phyloP scores from a whole-genome alignment of 2,797 vertebrate genomes.

The Benthosema pterotum region DNA sequence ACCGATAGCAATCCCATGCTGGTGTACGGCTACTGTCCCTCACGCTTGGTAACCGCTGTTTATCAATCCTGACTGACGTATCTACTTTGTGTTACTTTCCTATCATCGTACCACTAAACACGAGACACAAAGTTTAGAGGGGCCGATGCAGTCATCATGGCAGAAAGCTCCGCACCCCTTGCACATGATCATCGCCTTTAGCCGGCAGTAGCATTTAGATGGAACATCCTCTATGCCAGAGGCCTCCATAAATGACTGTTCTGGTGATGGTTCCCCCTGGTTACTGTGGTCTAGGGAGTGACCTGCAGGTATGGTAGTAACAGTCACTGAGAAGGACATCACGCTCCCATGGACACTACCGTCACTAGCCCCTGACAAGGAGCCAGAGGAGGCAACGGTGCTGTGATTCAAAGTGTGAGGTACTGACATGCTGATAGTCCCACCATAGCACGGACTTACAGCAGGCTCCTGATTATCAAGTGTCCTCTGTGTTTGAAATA shows the following conservation, averaged over 20 bases:
- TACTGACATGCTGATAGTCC: constrained; percentile 92
- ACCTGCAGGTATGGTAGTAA: constrained; percentile 92
- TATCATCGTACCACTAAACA: constrained; percentile 94
- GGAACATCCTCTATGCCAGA: constrained; percentile 85
- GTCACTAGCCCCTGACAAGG: constrained; percentile 45
- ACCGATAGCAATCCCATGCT: constrained; percentile 25
- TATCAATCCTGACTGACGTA: constrained; percentile 31
- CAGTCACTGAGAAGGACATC: constrained; percentile 98
- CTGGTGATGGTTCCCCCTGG: constrained; percentile 82
- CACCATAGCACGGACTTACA: constrained; percentile 84
- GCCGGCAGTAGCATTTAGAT: constrained; percentile 95
- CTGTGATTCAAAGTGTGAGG: constrained; percentile 81
- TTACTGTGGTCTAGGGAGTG: constrained; percentile 72
- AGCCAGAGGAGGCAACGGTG: constrained; percentile 56
- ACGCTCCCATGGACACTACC: constrained; percentile 83
- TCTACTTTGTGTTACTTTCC: constrained; percentile 26
- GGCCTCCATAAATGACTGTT: constrained; percentile 86
- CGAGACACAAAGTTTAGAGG: constrained; percentile 96
- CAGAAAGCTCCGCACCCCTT: constrained; percentile 98
- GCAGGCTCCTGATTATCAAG: constrained; percentile 71
- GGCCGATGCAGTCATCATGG: constrained; percentile 97
- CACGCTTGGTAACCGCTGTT: constrained; percentile 6
- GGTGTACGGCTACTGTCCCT: constrained; percentile 13
- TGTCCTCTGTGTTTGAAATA: constrained; percentile 74
- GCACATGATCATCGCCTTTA: constrained; percentile 99